Evolutionary conservation across 2,797 vertebrate genomes (phyloP), one percentile per base, ranked within the genome.

Genomic region (Cirrhinus molitorella): DNA sequence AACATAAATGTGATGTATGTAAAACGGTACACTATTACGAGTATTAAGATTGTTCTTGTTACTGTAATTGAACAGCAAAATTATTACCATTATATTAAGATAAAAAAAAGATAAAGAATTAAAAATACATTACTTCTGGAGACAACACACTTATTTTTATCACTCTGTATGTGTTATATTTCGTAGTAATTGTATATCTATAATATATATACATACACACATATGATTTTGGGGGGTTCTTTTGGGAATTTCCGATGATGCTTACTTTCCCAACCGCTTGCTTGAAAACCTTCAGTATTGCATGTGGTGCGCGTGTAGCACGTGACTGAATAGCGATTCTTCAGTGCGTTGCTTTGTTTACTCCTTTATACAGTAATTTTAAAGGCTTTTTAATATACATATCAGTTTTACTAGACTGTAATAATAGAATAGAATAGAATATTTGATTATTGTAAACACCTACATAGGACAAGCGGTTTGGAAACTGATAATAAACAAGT

Each of bases 181-280:
- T 16, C 17, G 25, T 63, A 3, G n/a, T n/a, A 8, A 63, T 31
- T 31, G 31, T 31, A 31, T 63, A 31, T 63, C 5, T 40, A 67
- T 40, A 6, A 40, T n/a, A n/a, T 5, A 40, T 40, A 66, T 10
- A 47, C 3, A 45, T 3, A 43, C 9, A 49, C 1, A 37, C 12
- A 37, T 8, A 14, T 23, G 19, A 37, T 81, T 34, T 37, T 51
- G 1, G n/a, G 57, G 43, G 21, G 0, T 37, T 81, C 34, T 74
- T n/a, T 40, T 65, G 70, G 70, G 70, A 74, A 74, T 81, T 81
- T 81, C 80, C 80, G 10, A 73, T 34, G 49, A 28, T 71, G n/a
- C 37, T n/a, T n/a, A 9, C 11, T 59, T 43, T 79, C 47, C 14
- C 7, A 66, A 7, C 1, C 61, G 9, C 47, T 79, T 67, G 28